Evolutionary conservation across 2,797 vertebrate genomes (phyloP).

Genomic region (Hafferia zeledoni): DNA sequence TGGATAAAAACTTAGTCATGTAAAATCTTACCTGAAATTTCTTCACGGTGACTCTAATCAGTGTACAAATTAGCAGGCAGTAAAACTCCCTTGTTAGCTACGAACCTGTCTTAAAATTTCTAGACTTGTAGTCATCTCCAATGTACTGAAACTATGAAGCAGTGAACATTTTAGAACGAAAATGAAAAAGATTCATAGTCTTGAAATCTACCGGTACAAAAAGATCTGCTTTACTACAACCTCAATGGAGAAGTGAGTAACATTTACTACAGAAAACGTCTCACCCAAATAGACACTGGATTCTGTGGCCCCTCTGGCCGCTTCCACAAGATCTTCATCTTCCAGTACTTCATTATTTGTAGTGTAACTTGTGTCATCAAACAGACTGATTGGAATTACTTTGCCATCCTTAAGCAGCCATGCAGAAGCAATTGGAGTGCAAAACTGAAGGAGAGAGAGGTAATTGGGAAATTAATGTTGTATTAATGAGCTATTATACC

Average conservation of each 20-base stretch:
- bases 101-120: background rate
- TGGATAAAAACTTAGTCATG: background rate
- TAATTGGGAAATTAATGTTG: background rate
- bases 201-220: background rate
- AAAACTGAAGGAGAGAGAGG: constrained; percentile 83
- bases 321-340: constrained; percentile 85
- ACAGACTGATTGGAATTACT: constrained; percentile 93
- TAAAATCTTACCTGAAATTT: background rate
- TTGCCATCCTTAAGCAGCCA: constrained; percentile 95
- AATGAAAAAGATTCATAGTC: background rate
- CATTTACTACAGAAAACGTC: background rate
- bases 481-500: background rate
- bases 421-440: constrained; percentile 94
- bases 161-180: background rate
- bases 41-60: background rate
- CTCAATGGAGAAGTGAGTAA: background rate
- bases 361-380: constrained; percentile 92
- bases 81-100: background rate
- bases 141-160: background rate
- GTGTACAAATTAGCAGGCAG: background rate
- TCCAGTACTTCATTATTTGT: constrained; percentile 76
- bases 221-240: background rate
- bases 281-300: constrained; percentile 95
- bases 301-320: constrained; percentile 85
- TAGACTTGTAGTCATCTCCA: background rate